Evolutionary conservation across 2,113 vertebrate genomes (phyloP).

Genomic region (Notarius lentiginosus): DNA sequence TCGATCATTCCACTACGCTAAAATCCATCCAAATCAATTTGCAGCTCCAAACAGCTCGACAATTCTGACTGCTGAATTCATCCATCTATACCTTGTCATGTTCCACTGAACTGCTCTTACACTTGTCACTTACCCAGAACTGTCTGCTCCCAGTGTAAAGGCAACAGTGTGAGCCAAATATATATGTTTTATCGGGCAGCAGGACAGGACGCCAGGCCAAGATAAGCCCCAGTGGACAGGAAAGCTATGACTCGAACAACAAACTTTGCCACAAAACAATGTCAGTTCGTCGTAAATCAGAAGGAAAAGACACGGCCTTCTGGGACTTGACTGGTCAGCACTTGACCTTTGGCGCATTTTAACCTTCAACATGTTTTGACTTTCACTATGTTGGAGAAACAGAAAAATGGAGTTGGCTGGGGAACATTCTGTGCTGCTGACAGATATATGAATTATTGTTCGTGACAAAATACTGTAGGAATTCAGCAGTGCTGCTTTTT

Average conservation of each 20-base stretch:
- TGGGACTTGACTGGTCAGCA: conserved; percentile 34
- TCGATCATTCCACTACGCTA: neutral
- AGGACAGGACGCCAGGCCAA: conserved; percentile 39
- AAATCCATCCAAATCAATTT: neutral
- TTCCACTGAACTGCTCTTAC: neutral
- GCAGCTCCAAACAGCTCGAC: neutral
- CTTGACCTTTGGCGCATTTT: conserved; percentile 44
- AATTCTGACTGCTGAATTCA: conserved; percentile 17
- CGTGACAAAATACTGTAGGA: neutral
- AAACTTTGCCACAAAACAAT: conserved; percentile 37
- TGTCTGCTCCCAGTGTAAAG: conserved; percentile 42
- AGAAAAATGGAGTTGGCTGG: conserved; percentile 16
- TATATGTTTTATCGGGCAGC: conserved; percentile 44
- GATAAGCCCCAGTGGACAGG: conserved; percentile 42
- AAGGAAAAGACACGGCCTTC: conserved; percentile 18
- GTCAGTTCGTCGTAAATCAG: conserved; percentile 39
- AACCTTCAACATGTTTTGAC: conserved; percentile 18
- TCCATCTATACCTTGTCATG: neutral
- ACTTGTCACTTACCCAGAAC: conserved; percentile 5
- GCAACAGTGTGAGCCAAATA: conserved; percentile 47
- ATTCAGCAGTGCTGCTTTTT: neutral
- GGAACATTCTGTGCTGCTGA: neutral
- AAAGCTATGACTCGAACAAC: conserved; percentile 14
- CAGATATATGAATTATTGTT: conserved; percentile 21
- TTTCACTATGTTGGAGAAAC: conserved; percentile 17